Percentiles rank a stretch among this genome's conserved stretches.
Evolutionary conservation across 2,113 vertebrate species (phyloP).

Genomic region (Planiliza haematocheilus): DNA sequence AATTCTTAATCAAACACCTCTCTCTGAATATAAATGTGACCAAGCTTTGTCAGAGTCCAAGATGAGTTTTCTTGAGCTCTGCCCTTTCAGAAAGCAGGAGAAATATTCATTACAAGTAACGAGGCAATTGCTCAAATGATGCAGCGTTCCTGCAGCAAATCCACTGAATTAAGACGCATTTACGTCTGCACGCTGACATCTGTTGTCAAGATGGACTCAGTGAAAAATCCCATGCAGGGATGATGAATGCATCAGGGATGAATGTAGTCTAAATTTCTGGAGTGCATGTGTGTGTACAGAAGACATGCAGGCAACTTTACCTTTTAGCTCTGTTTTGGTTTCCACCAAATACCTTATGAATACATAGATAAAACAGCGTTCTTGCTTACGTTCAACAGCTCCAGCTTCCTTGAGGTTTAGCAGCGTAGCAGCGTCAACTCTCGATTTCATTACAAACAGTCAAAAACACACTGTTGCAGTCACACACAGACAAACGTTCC

Average conservation of each 20-base stretch:
- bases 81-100: not conserved
- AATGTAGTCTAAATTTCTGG: no score
- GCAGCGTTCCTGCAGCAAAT: not conserved
- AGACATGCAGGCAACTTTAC: no score
- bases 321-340: no score
- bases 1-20: slow-evolving; percentile 41
- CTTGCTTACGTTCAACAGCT: slow-evolving; percentile 6
- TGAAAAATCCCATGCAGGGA: no score
- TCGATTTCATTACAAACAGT: slow-evolving; percentile 39
- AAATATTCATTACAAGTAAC: slow-evolving; percentile 21
- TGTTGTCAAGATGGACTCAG: no score
- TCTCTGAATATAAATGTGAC: slow-evolving; percentile 39
- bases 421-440: no score
- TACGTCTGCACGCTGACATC: no score
- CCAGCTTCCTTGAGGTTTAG: slow-evolving; percentile 9
- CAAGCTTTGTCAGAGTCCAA: not conserved
- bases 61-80: slow-evolving; percentile 21
- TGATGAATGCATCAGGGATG: no score
- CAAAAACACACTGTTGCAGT: slow-evolving; percentile 69
- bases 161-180: not conserved
- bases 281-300: no score
- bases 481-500: slow-evolving; percentile 78
- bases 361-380: no score
- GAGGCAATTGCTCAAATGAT: slow-evolving; percentile 8
- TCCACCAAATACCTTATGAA: no score